Base-by-base conservation (phyloP, 1,140 invertebrate genomes). In the Diabrotica virgifera region DNA sequence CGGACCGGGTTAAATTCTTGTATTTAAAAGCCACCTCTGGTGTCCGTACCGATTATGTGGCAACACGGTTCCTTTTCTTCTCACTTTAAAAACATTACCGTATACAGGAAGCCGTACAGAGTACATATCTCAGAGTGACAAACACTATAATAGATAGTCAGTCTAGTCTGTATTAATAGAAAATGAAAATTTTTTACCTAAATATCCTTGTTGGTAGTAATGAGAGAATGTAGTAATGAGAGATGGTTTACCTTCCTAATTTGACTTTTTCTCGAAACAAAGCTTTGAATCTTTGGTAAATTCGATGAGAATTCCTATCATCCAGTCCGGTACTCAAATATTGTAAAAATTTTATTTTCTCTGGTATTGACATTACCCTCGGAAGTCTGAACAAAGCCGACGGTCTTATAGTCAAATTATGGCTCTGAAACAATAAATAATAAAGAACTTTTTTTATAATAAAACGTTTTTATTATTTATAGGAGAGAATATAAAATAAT, bases 401-500 rank as follows among this genome's bases (percentile, higher is more conserved):
- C 4, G 66, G 66, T 5, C 61, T 46, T 36, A 46, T 5, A 36
- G 11, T n/a, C 10, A 64, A 13, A 52, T 61, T 24, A 50, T 68
- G 66, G 8, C 59, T 10, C 66, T 68, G 50, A 52, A 67, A 67
- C n/a, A 52, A 46, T n/a, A 63, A 52, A 50, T 36, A 57, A 53
- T 24, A 36, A 53, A 54, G 8, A n/a, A n/a, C n/a, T n/a, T n/a
- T n/a, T n/a, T n/a, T n/a, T n/a, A n/a, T n/a, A n/a, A n/a, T n/a
- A n/a, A n/a, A n/a, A n/a, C n/a, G n/a, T n/a, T n/a, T n/a, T n/a
- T n/a, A n/a, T n/a, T n/a, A n/a, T n/a, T n/a, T n/a, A n/a, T n/a
- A n/a, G n/a, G n/a, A n/a, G n/a, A n/a, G n/a, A n/a, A n/a, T n/a
- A n/a, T n/a, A n/a, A n/a, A n/a, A n/a, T n/a, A n/a, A n/a, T n/a